These are phyloP conservation scores for Meta bourneti DNA, from an alignment of 2,888 invertebrate species.

Conservation along the genomic window DNA sequence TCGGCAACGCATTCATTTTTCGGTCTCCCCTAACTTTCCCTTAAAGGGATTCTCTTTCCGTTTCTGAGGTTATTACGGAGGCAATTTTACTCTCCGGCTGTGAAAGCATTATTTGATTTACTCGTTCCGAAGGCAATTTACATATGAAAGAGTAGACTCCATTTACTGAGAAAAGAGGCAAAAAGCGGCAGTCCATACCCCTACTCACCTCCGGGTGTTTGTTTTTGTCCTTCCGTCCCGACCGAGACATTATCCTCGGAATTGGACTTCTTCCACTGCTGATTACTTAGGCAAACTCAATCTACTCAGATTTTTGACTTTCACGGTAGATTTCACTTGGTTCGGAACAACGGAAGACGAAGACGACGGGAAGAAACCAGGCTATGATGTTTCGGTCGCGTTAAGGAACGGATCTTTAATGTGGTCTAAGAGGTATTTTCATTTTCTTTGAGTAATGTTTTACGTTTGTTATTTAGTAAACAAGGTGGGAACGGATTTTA, in stretches of 20 bases:
- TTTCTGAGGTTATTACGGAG: slow-evolving; percentile 52
- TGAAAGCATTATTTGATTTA: slow-evolving; percentile 57
- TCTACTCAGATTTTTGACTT: slow-evolving; percentile 57
- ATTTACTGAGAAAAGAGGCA: slow-evolving; percentile 22
- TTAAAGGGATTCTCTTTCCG: slow-evolving; percentile 48
- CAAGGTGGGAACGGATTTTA: too few species aligned
- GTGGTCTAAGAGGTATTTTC: slow-evolving; percentile 17
- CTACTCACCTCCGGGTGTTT: slow-evolving; percentile 34
- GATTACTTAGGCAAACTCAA: slow-evolving; percentile 58
- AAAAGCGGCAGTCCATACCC: slow-evolving; percentile 20
- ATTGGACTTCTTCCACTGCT: slow-evolving; percentile 51
- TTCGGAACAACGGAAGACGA: slow-evolving; percentile 29
- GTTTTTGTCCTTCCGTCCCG: slow-evolving; percentile 41
- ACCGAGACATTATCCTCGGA: slow-evolving; percentile 46
- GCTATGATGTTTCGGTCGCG: slow-evolving; percentile 5
- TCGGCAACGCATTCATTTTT: background rate
- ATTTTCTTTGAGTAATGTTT: background rate
- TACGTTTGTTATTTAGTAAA: too few species aligned
- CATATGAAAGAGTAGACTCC: slow-evolving; percentile 52
- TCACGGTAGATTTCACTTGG: slow-evolving; percentile 31
- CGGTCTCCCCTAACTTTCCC: background rate
- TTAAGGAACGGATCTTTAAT: slow-evolving; percentile 34
- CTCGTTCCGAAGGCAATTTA: slow-evolving; percentile 52
- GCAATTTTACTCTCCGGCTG: slow-evolving; percentile 53
- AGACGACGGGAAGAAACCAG: slow-evolving; percentile 3